phyloP scores from a whole-genome alignment of 2,888 invertebrate species.

The Spicauda simplicius region DNA sequence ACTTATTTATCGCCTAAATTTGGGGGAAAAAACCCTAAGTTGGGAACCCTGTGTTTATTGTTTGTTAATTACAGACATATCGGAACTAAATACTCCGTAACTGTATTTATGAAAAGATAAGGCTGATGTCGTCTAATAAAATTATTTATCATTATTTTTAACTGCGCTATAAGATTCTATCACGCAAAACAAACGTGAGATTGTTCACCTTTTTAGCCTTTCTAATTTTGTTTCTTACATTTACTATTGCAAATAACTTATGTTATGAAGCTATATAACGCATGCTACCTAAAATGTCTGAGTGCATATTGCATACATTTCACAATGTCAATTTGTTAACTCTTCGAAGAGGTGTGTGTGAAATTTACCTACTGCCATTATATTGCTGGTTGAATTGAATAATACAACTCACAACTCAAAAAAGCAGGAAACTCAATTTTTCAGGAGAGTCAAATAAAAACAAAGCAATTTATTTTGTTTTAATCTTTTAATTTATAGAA shows the following conservation, averaged over 20 bases:
- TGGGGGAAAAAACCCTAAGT: too few relatives aligned
- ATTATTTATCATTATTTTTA: background rate
- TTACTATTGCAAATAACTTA: too few relatives aligned
- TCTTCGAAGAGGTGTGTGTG: background rate
- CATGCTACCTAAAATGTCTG: background rate
- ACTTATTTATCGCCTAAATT: too few relatives aligned
- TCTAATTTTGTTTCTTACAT: constrained; percentile 4
- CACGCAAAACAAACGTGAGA: constrained; percentile 26
- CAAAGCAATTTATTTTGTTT: too few relatives aligned
- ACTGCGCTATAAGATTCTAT: constrained; percentile 13
- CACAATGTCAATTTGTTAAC: background rate
- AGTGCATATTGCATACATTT: constrained; percentile 3
- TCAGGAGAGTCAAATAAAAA: too few relatives aligned
- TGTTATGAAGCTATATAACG: background rate
- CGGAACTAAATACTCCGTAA: background rate
- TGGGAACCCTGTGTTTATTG: too few relatives aligned
- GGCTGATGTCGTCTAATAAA: background rate
- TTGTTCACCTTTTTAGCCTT: background rate
- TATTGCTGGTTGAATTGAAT: too few relatives aligned
- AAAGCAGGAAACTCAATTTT: too few relatives aligned
- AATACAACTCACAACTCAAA: too few relatives aligned
- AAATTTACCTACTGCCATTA: too few relatives aligned
- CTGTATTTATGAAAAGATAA: background rate
- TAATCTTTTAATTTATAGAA: too few relatives aligned
- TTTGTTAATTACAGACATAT: background rate